phyloP scores from a whole-genome alignment of 2,797 vertebrate genomes.

The Liasis olivaceus region DNA sequence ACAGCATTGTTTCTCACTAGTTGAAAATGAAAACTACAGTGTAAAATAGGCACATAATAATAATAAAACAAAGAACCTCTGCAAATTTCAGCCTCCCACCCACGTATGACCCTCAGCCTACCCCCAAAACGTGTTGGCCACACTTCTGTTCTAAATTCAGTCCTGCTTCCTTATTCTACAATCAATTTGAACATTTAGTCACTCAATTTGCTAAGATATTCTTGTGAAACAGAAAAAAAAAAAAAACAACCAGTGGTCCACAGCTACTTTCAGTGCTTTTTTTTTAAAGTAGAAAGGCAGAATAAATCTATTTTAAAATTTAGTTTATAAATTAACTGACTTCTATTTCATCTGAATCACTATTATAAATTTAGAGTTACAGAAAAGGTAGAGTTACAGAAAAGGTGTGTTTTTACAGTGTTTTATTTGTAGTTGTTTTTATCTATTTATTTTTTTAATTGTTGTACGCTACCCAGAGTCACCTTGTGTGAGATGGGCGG shows the following conservation, averaged over 20 bases:
- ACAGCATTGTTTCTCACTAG: neutral
- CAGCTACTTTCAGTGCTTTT: neutral
- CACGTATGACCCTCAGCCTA: neutral
- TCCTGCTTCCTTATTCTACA: neutral
- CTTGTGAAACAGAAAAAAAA: neutral
- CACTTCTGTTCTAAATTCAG: neutral
- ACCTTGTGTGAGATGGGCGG: no score
- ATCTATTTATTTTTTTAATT: no score
- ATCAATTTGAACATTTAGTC: neutral
- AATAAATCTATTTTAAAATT: neutral
- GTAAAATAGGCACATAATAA: neutral
- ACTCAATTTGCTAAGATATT: neutral
- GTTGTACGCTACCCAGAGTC: no score
- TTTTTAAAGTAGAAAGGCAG: neutral
- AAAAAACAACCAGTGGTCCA: neutral
- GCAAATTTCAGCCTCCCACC: neutral
- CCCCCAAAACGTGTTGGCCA: neutral
- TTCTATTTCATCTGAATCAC: neutral
- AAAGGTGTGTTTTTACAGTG: no score
- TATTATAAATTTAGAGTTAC: neutral
- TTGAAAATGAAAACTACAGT: neutral
- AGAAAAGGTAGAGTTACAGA: neutral
- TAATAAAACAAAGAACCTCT: neutral
- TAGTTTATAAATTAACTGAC: neutral
- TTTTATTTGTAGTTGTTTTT: no score